Percentiles rank a stretch among this genome's conserved stretches.
phyloP scores from a whole-genome alignment of 64 coral and sea anemone genomes.

The Pachyseris speciosa region DNA sequence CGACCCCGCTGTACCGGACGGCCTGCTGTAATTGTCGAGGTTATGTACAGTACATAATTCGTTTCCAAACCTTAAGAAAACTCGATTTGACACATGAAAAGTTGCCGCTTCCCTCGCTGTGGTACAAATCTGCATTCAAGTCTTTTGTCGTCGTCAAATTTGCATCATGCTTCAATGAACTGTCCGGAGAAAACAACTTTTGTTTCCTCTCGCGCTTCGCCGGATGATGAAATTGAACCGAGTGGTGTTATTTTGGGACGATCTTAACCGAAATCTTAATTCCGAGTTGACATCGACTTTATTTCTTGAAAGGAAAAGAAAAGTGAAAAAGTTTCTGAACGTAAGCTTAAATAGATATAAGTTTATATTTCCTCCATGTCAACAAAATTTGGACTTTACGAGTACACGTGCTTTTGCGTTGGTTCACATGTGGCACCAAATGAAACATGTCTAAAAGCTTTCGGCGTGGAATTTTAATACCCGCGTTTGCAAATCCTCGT shows the following conservation, averaged over 20 bases:
- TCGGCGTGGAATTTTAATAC: neutral
- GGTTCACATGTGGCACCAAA: neutral
- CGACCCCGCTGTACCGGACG: neutral
- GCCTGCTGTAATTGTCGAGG: no score
- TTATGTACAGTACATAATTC: slow-evolving; percentile 29
- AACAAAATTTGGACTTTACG: neutral
- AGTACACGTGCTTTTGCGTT: neutral
- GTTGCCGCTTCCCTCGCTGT: neutral
- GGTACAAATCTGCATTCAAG: neutral
- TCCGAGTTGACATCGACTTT: neutral
- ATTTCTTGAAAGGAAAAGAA: neutral
- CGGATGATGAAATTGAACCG: slow-evolving; percentile 17
- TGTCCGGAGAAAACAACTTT: neutral
- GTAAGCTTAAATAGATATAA: neutral
- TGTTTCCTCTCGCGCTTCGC: neutral
- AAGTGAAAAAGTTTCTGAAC: neutral
- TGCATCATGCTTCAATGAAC: slow-evolving; percentile 25
- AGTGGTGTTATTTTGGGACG: neutral
- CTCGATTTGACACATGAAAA: neutral
- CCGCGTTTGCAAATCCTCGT: no score
- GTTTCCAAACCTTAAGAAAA: neutral
- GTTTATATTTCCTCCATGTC: no score
- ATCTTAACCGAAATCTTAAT: neutral
- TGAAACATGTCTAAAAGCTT: neutral
- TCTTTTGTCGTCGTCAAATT: slow-evolving; percentile 19